Percentiles rank a stretch among this genome's conserved stretches.
These are phyloP conservation scores for Acanthoscelides obtectus DNA, from an alignment of 2,888 invertebrate genomes.

Conservation along the genomic window DNA sequence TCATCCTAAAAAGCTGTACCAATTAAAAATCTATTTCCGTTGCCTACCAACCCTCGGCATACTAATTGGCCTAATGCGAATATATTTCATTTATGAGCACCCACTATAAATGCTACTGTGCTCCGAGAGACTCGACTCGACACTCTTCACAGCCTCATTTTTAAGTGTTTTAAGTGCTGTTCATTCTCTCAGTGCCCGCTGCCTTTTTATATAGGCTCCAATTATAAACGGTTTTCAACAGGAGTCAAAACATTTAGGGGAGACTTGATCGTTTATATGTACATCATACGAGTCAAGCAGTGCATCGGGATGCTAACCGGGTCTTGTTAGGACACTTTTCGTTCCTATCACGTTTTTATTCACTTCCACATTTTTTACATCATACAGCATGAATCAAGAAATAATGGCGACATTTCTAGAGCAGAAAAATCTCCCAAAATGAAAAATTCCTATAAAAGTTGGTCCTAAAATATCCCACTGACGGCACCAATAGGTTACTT, in stretches of 20 bases:
- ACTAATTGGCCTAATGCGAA: slow-evolving; percentile 19
- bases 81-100: neutral
- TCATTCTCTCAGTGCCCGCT: slow-evolving; percentile 1
- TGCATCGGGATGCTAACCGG: too few relatives aligned
- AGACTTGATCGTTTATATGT: slow-evolving; percentile 11
- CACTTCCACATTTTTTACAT: too few relatives aligned
- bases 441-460: too few relatives aligned
- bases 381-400: too few relatives aligned
- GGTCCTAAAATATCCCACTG: too few relatives aligned
- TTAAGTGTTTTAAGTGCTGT: slow-evolving; percentile 14
- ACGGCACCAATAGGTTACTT: too few relatives aligned
- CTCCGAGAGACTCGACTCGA: neutral
- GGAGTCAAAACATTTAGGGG: slow-evolving; percentile 33
- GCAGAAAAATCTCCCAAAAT: too few relatives aligned
- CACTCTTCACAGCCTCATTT: slow-evolving; percentile 2
- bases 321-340: too few relatives aligned
- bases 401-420: too few relatives aligned
- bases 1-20: neutral
- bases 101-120: slow-evolving; percentile 1
- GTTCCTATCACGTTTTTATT: too few relatives aligned
- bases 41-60: slow-evolving; percentile 2
- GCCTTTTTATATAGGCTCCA: slow-evolving; percentile 10
- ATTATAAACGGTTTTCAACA: slow-evolving; percentile 29
- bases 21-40: slow-evolving; percentile 16
- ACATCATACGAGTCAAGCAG: too few relatives aligned